Evolutionary conservation across 2,113 vertebrate genomes (phyloP).

Genomic region (Chinchilla lanigera): DNA sequence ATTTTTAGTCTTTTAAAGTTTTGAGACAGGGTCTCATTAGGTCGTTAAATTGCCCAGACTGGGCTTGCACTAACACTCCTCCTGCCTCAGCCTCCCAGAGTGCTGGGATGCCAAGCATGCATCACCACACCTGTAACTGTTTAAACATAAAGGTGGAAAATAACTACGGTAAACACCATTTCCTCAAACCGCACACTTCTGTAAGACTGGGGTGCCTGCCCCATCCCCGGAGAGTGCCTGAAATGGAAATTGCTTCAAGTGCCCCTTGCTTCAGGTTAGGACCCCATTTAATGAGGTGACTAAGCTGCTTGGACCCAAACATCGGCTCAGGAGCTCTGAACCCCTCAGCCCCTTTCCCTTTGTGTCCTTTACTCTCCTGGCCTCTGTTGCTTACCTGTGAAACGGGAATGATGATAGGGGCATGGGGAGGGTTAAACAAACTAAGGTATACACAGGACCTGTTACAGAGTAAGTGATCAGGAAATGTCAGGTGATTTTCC

Average conservation of each 20-base stretch:
- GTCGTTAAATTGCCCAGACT: background rate
- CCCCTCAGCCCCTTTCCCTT: background rate
- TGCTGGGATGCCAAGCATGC: background rate
- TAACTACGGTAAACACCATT: background rate
- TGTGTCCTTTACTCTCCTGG: background rate
- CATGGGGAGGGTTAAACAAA: background rate
- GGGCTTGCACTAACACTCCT: background rate
- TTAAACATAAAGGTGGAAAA: background rate
- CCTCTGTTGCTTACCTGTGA: background rate
- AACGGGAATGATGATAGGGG: background rate
- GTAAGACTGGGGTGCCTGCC: background rate
- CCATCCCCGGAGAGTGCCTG: background rate
- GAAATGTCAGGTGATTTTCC: background rate
- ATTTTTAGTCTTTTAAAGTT: background rate
- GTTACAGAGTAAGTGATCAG: background rate
- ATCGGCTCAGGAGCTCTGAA: background rate
- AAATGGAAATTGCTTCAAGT: background rate
- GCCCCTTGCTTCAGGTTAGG: background rate
- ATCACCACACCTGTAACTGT: background rate
- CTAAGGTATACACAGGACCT: background rate
- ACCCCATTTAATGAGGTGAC: background rate
- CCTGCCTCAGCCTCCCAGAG: background rate
- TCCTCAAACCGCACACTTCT: background rate
- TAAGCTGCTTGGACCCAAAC: background rate
- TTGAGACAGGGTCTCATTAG: background rate